Base-by-base conservation (phyloP, 2,888 invertebrate genomes). In the Coelinius sp. region DNA sequence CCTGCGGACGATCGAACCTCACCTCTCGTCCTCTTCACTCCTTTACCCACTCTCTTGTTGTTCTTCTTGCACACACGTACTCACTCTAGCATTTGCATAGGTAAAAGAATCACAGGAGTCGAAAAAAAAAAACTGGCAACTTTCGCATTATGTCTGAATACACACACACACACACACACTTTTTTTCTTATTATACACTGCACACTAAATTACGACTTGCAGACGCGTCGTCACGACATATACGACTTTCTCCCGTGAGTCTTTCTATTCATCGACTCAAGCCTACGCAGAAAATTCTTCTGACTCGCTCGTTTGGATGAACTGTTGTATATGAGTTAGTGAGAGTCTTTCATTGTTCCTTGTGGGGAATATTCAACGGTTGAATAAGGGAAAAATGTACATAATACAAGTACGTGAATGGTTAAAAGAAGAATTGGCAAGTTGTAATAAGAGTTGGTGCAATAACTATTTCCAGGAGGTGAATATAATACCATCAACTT, bases 401-500 rank as follows among this genome's bases (percentile, higher is more conserved):
- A 35, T 25, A 35, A 59, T 59, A 31, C 20, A 59, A 10, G 31
- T 35, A 59, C 59, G 22, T 25, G 35, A 17, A 59, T n/a, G 35
- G 10, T 31, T n/a, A n/a, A 20, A 35, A 59, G 10, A 24, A 25
- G 25, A 12, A 53, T 25, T 53, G 25, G 25, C 3, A 25, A 3
- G n/a, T 31, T 59, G 31, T 14, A 31, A 59, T 31, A n/a, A 27
- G 20, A 17, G 31, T 17, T 20, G 17, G 35, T 10, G 35, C 14
- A 12, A 12, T 10, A 63, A 41, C 63, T 38, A 41, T 63, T 63
- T 63, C 24, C 24, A 22, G n/a, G 63, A 24, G 25, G 27, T 27
- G 63, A 63, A 41, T 41, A 41, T 63, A 63, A 63, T 22, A 41
- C 41, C 35, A 25, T 52, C 24, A 66, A 76, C 73, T 77, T 77